These are phyloP conservation scores for Drosophila tristis DNA, from an alignment of 1,140 invertebrate genomes.

Conservation along the genomic window DNA sequence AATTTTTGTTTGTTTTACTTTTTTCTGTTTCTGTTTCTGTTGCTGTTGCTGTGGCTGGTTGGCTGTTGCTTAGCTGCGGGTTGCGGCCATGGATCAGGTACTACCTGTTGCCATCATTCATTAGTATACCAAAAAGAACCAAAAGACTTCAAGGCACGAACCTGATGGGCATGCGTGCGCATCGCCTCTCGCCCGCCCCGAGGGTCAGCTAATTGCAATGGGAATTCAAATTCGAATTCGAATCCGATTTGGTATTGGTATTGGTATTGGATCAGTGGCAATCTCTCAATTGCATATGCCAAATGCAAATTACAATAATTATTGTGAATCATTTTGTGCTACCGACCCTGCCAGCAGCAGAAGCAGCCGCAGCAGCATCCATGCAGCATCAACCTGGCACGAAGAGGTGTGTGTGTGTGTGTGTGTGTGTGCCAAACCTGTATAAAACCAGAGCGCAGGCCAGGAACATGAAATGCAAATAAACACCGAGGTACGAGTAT, in stretches of 20 bases:
- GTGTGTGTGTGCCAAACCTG: slow-evolving; percentile 31
- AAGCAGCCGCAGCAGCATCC: slow-evolving; percentile 23
- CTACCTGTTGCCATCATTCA: slow-evolving; percentile 46
- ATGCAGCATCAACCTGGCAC: slow-evolving; percentile 16
- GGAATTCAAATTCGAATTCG: slow-evolving; percentile 18
- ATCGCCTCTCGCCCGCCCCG: neutral
- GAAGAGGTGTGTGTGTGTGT: slow-evolving; percentile 10
- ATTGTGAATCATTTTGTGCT: slow-evolving; percentile 49
- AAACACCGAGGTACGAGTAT: slow-evolving; percentile 37
- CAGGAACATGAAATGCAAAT: slow-evolving; percentile 63
- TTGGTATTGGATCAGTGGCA: slow-evolving; percentile 27
- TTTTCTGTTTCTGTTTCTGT: slow-evolving; percentile 10
- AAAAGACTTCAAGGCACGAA: slow-evolving; percentile 74
- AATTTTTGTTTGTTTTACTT: slow-evolving; percentile 56
- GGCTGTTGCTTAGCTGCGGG: slow-evolving; percentile 45
- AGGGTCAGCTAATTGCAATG: slow-evolving; percentile 34
- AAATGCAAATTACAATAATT: slow-evolving; percentile 76
- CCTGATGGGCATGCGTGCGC: slow-evolving; percentile 20
- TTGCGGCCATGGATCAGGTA: slow-evolving; percentile 19
- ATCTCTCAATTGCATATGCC: slow-evolving; percentile 59
- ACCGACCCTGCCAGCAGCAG: slow-evolving; percentile 27
- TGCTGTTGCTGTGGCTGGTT: too few relatives aligned
- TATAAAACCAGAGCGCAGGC: slow-evolving; percentile 53
- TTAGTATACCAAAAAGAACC: slow-evolving; percentile 34
- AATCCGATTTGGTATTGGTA: neutral